Evolutionary conservation across 1,140 invertebrate genomes (phyloP).

Genomic region (Anastatus disparis): DNA sequence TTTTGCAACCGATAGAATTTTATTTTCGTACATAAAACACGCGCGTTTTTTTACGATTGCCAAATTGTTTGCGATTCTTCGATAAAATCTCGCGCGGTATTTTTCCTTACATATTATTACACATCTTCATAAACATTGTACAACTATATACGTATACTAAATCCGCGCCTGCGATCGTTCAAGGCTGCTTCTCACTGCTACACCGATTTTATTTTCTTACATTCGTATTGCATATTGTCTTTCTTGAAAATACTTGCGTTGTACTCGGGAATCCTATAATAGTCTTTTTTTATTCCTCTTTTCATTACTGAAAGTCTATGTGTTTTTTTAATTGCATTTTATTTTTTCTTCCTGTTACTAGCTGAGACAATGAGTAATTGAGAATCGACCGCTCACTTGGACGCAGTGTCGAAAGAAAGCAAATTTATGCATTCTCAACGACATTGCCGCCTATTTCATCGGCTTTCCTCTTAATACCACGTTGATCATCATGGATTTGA

Average conservation of each 20-base stretch:
- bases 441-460: conserved; percentile 59
- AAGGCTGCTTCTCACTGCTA: neutral
- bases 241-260: conserved; percentile 36
- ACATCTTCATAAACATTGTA: neutral
- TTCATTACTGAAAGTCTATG: neutral
- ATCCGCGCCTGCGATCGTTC: neutral
- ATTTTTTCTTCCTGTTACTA: conserved; percentile 41
- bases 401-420: conserved; percentile 45
- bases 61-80: neutral
- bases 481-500: conserved; percentile 53
- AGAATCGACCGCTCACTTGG: conserved; percentile 62
- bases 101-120: neutral
- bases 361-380: conserved; percentile 64
- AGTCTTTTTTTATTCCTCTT: too few relatives aligned
- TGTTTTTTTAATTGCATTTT: neutral
- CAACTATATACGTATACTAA: conserved; percentile 22
- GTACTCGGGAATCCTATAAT: conserved; percentile 1
- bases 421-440: conserved; percentile 51
- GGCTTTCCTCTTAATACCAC: conserved; percentile 62
- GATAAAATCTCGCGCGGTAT: neutral
- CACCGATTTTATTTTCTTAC: neutral
- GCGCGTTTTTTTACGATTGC: too few relatives aligned
- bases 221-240: conserved; percentile 25
- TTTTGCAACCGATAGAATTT: neutral
- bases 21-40: too few relatives aligned